Percentiles rank a stretch among this genome's conserved stretches.
phyloP scores from a whole-genome alignment of 2,888 invertebrate genomes.

The Odontothrips loti region DNA sequence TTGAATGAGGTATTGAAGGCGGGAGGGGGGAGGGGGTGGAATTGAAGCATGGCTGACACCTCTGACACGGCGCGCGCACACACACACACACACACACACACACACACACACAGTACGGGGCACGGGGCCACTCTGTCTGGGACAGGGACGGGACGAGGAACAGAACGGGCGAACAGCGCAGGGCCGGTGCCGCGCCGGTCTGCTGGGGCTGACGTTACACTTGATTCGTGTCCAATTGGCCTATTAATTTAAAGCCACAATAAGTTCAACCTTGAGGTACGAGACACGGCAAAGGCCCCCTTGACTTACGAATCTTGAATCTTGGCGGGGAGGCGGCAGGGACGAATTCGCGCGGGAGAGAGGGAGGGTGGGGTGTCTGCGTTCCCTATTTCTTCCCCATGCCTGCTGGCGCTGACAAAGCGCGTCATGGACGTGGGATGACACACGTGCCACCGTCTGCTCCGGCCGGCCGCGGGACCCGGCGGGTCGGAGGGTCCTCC shows the following conservation, averaged over 20 bases:
- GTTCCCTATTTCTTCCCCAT: not conserved
- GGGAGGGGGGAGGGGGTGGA: too few species aligned
- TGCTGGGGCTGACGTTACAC: conserved; percentile 3
- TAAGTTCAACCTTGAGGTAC: conserved; percentile 26
- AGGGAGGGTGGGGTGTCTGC: not conserved
- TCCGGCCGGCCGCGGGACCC: not conserved
- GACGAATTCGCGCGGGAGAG: not conserved
- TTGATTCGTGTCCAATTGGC: conserved; percentile 22
- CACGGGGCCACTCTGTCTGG: too few species aligned
- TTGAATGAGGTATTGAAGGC: too few species aligned
- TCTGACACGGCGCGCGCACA: too few species aligned
- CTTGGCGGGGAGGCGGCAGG: not conserved
- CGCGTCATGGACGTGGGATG: not conserved
- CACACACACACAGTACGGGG: too few species aligned
- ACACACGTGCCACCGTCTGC: not conserved
- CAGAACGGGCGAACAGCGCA: not conserved
- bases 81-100: too few species aligned
- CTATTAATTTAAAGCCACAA: conserved; percentile 23
- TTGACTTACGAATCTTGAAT: not conserved
- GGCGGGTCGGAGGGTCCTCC: too few species aligned
- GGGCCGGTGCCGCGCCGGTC: not conserved
- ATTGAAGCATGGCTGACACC: too few species aligned
- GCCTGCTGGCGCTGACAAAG: too few species aligned
- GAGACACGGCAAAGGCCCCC: conserved; percentile 13
- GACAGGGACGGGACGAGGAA: not conserved